Base-by-base conservation (phyloP, 1,140 invertebrate genomes). In the Spodoptera litura region DNA sequence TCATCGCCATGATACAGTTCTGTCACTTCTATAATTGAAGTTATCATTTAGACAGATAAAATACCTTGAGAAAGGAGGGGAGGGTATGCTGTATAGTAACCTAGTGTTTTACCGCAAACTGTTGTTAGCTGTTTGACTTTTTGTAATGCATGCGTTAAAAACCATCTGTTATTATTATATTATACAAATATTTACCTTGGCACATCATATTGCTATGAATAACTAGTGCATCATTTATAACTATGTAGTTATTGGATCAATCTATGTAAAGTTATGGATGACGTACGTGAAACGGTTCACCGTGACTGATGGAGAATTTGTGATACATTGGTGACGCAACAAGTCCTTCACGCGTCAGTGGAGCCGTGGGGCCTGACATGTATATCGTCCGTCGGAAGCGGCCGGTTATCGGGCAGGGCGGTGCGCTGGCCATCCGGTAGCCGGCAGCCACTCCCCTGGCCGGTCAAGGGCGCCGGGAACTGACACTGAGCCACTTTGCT, bases 351-450 rank as follows among this genome's bases (percentile, higher is more conserved):
- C 70, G 53, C n/a, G 4, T 31, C 13, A 11, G n/a, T 27, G n/a
- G 53, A 44, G 20, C 20, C 4, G 58, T 12, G 58, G 9, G 20
- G 53, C 35, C 9, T 15, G 56, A 74, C 72, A 62, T 74, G 58
- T 74, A 74, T 58, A 58, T 74, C 58, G 72, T 52, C 1, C 38
- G 72, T 74, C 38, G 72, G 58, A 62, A 61, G 56, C 55, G 38
- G 53, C 9, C 35, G 11, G 44, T 68, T n/a, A 51, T 8, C 38
- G 38, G 38, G 38, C 38, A 44, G 38, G 38, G 38, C 38, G 35
- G 35, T 2, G 38, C 38, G 38, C 38, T 44, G 38, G 38, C 38
- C 38, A 44, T 9, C 38, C 38, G 38, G 38, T 6, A 44, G 38
- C 64, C 38, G 44, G 61, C 59, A 13, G 27, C 25, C 59, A 25